These are phyloP conservation scores for Rallus limicola DNA, from an alignment of 2,113 vertebrate genomes.

Conservation along the genomic window DNA sequence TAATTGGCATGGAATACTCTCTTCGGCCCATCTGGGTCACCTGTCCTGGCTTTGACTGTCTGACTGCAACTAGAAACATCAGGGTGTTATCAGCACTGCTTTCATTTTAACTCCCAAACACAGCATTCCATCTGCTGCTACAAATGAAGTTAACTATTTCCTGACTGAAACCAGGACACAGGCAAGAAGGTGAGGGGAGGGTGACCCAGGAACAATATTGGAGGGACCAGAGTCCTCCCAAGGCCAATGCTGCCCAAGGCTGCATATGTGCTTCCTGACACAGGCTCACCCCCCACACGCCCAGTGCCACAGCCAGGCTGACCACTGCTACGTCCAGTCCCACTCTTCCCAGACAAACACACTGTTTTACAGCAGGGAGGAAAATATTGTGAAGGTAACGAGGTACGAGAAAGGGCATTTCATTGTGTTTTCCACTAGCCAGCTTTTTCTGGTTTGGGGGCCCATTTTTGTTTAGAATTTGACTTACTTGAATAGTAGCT, in stretches of 20 bases:
- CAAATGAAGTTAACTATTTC: too few species aligned
- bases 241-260: accelerated
- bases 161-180: too few species aligned
- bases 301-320: accelerated
- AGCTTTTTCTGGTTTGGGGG: not conserved
- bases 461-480: not conserved
- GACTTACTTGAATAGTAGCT: not conserved
- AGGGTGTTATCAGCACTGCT: too few species aligned
- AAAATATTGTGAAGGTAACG: not conserved
- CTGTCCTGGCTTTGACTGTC: too few species aligned
- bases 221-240: not conserved
- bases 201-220: accelerated
- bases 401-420: not conserved
- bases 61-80: too few species aligned
- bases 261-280: too few species aligned
- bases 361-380: not conserved
- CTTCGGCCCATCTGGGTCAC: too few species aligned
- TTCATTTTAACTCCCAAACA: too few species aligned
- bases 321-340: accelerated
- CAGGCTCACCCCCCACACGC: accelerated
- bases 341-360: accelerated
- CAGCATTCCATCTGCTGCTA: too few species aligned
- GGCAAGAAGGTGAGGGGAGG: not conserved
- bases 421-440: not conserved
- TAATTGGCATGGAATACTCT: too few species aligned